Conservation (phyloP, 2,888 invertebrate genomes). For the Myopa tessellatipennis region DNA sequence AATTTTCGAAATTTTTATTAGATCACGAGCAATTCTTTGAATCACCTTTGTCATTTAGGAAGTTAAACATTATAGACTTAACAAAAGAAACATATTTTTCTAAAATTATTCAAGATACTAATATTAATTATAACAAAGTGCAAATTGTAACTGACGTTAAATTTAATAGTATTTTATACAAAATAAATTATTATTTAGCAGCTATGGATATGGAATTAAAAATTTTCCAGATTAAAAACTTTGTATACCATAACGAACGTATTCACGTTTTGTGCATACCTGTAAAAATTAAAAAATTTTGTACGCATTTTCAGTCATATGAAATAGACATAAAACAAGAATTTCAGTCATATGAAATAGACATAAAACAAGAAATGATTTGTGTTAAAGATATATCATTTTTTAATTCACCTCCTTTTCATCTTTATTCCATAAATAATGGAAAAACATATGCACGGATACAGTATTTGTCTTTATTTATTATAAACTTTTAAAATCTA, state of each 20-base stretch:
- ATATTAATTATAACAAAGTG: slow-evolving; percentile 29
- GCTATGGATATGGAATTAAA: background rate
- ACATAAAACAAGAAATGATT: too few species aligned
- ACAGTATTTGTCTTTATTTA: too few species aligned
- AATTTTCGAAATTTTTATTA: slow-evolving; percentile 41
- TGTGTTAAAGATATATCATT: too few species aligned
- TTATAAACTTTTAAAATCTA: too few species aligned
- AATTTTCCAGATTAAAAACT: slow-evolving; percentile 5
- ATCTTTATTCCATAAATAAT: too few species aligned
- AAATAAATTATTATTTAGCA: slow-evolving; percentile 35
- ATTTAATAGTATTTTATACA: slow-evolving; percentile 36
- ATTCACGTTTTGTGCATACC: slow-evolving; percentile 14
- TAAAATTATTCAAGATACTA: slow-evolving; percentile 25
- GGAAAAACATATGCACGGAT: too few species aligned
- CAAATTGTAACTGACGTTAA: slow-evolving; percentile 26
- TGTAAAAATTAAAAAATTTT: slow-evolving; percentile 7
- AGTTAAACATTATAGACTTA: slow-evolving; percentile 29
- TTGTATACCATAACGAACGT: slow-evolving; percentile 24
- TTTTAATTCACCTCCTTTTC: too few species aligned
- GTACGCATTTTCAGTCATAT: slow-evolving; percentile 18
- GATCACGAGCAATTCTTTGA: slow-evolving; percentile 33
- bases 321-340: background rate
- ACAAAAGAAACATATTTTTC: slow-evolving; percentile 27
- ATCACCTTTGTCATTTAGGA: slow-evolving; percentile 16
- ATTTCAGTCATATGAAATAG: slow-evolving; percentile 26